Conservation (phyloP, 2,113 vertebrate genomes). For the Chrysochloris asiatica region DNA sequence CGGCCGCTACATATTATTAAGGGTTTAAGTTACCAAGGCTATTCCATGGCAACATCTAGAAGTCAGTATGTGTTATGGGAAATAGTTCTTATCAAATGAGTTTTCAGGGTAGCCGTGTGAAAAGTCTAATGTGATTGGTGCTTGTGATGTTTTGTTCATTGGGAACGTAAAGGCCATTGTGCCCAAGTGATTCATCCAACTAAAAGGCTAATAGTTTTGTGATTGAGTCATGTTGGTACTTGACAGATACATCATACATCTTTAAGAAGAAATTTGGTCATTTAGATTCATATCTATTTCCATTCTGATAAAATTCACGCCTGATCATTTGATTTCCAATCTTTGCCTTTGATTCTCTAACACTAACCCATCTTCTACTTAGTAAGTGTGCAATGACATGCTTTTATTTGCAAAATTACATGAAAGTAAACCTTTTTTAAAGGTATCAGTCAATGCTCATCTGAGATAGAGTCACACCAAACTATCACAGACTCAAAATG, state of each 20-base stretch:
- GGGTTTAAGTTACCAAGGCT: not conserved
- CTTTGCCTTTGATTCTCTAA: not conserved
- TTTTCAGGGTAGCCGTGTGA: not conserved
- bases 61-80: not conserved
- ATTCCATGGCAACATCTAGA: not conserved
- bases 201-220: not conserved
- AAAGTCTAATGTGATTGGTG: not conserved
- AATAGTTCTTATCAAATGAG: not conserved
- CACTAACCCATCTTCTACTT: not conserved
- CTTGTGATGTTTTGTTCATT: not conserved
- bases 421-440: not conserved
- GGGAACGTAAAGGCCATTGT: not conserved
- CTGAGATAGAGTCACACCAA: not conserved
- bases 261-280: not conserved
- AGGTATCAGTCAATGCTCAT: not conserved
- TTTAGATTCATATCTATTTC: not conserved
- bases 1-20: no score
- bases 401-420: slow-evolving; percentile 17
- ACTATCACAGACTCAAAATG: not conserved
- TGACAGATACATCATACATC: not conserved
- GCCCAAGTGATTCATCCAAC: not conserved
- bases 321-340: not conserved
- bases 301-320: not conserved
- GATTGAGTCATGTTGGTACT: not conserved
- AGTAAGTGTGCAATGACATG: not conserved